phyloP scores from a whole-genome alignment of 1,140 invertebrate genomes.

The Antheraea pernyi region DNA sequence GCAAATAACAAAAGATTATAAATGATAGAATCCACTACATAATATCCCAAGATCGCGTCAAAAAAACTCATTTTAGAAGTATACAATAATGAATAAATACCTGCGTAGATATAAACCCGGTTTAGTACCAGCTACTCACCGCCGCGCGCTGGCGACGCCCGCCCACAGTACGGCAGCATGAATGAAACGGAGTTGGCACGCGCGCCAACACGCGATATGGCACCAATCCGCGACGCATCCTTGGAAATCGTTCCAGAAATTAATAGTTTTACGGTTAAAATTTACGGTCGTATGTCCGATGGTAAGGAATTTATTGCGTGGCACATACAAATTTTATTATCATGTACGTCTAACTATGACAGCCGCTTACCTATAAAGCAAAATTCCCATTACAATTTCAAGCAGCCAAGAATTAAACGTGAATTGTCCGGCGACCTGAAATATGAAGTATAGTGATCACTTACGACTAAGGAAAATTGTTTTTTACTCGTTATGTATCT shows the following conservation, averaged over 20 bases:
- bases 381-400: no score
- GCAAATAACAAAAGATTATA: no score
- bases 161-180: conserved; percentile 27
- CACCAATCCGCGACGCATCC: conserved; percentile 6
- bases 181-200: conserved; percentile 35
- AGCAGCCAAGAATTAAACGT: no score
- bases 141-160: conserved; percentile 18
- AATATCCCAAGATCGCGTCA: no score
- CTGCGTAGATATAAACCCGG: background rate
- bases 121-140: background rate
- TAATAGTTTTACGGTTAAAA: conserved; percentile 21
- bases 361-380: background rate
- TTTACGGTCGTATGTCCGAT: conserved; percentile 17
- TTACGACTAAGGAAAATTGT: no score
- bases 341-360: background rate
- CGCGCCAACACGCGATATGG: conserved; percentile 14
- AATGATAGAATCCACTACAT: no score
- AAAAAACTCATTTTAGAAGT: no score
- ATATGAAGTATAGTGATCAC: no score
- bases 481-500: no score
- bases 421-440: no score
- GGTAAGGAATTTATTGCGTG: background rate
- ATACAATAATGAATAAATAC: no score
- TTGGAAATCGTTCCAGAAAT: conserved; percentile 20
- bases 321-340: background rate